A percentile compares a stretch with the other conserved stretches of the same genome.
Evolutionary conservation across 1,140 invertebrate species (phyloP).

Genomic region (Melipona quadrifasciata): DNA sequence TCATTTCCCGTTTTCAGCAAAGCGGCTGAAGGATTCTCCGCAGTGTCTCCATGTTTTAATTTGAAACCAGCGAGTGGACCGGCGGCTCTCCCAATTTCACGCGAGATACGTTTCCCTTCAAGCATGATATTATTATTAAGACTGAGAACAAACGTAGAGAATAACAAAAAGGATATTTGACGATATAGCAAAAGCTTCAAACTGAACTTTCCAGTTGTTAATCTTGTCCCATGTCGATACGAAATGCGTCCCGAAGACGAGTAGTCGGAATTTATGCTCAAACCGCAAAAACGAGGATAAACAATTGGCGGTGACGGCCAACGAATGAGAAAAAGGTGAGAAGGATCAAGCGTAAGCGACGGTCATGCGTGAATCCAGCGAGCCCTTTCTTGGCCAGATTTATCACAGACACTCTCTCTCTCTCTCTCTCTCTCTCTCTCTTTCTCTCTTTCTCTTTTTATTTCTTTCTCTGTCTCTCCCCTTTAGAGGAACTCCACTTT

Average conservation of each 20-base stretch:
- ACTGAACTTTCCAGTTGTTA: no score
- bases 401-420: constrained; percentile 65
- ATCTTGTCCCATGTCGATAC: no score
- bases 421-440: no score
- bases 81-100: not conserved
- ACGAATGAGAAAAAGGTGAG: not conserved
- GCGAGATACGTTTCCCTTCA: not conserved
- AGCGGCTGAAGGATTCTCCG: not conserved
- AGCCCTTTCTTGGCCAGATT: constrained; percentile 56
- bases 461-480: not conserved
- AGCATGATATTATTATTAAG: not conserved
- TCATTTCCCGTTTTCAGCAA: not conserved
- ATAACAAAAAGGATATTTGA: no score
- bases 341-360: constrained; percentile 17
- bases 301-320: not conserved
- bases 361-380: constrained; percentile 56
- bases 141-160: no score
- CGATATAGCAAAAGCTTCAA: not conserved
- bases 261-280: not conserved
- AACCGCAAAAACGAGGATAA: constrained; percentile 8
- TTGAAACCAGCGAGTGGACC: not conserved
- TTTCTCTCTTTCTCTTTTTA: no score
- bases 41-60: not conserved
- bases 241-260: no score
- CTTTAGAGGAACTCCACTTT: constrained; percentile 32